Percentiles rank a stretch among this genome's conserved stretches.
Conservation (phyloP, 1,140 invertebrate genomes). For the Acromyrmex heyeri region DNA sequence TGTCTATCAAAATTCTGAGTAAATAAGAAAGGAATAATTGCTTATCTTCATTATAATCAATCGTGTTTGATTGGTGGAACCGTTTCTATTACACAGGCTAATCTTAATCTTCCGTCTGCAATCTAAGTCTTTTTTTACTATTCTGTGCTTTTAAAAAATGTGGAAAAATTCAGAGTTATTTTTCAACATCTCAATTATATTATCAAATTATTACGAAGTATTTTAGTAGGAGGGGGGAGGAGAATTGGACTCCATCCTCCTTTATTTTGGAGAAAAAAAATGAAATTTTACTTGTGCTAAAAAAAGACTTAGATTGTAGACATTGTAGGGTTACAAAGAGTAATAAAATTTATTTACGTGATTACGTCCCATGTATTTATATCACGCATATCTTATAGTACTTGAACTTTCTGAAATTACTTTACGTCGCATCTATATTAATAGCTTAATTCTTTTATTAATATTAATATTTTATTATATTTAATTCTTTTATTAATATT, state of each 20-base stretch:
- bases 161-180: too few species aligned
- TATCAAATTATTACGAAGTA: too few species aligned
- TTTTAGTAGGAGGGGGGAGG: too few species aligned
- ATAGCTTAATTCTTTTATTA: constrained; percentile 1
- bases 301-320: too few species aligned
- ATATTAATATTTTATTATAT: not conserved
- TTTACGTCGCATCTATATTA: constrained; percentile 4
- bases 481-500: not conserved
- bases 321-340: too few species aligned
- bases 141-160: too few species aligned
- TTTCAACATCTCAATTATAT: too few species aligned
- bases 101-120: not conserved
- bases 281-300: too few species aligned
- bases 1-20: not conserved
- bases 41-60: not conserved
- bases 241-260: too few species aligned
- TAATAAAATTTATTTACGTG: not conserved
- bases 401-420: not conserved
- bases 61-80: not conserved
- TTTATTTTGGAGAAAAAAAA: not conserved
- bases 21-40: not conserved
- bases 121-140: too few species aligned
- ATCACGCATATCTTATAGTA: not conserved
- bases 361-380: not conserved
- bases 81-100: not conserved